These are phyloP conservation scores for Philantomba maxwellii DNA, from an alignment of 2,113 vertebrate genomes.

Conservation along the genomic window DNA sequence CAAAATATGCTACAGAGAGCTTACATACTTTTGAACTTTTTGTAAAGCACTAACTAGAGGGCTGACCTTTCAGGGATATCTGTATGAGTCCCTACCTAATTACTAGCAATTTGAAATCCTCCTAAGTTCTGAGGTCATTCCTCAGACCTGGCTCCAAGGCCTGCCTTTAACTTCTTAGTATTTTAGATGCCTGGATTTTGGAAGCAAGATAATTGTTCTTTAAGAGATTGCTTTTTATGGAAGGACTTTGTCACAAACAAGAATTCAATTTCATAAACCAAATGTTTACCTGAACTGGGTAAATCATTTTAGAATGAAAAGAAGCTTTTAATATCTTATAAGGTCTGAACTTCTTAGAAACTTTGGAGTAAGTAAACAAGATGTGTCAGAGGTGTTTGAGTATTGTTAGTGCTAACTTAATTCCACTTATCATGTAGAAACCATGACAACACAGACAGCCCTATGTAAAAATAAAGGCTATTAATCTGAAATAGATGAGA, in stretches of 20 bases:
- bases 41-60: background rate
- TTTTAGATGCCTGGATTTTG: background rate
- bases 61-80: background rate
- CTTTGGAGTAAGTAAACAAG: background rate
- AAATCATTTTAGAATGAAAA: background rate
- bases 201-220: background rate
- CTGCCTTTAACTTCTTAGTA: background rate
- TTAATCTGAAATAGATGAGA: background rate
- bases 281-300: background rate
- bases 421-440: background rate
- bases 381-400: background rate
- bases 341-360: background rate
- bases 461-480: background rate
- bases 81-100: background rate
- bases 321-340: background rate
- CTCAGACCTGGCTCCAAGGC: background rate
- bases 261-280: background rate
- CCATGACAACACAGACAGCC: background rate
- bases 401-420: background rate
- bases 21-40: background rate
- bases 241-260: background rate
- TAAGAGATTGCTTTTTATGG: background rate
- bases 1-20: slow-evolving; percentile 3
- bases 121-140: background rate
- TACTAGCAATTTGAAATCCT: background rate